Percentiles rank a stretch among this genome's conserved stretches.
These are phyloP conservation scores for Drosophila nikananu DNA, from an alignment of 1,140 invertebrate genomes.

Conservation along the genomic window DNA sequence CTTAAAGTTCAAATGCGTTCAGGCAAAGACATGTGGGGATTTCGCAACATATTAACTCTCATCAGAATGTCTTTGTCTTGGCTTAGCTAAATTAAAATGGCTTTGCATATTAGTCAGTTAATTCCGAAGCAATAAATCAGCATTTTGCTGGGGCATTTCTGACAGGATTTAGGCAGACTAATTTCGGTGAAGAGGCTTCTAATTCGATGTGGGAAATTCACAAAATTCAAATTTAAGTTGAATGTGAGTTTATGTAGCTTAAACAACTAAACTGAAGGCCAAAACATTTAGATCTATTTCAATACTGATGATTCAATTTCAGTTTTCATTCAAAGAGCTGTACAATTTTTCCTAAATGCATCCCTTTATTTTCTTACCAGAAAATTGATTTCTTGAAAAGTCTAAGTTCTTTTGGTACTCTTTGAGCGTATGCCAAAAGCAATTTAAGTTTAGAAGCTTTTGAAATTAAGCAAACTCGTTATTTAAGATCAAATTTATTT, in stretches of 20 bases:
- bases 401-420: neutral
- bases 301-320: no score
- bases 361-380: no score
- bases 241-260: neutral
- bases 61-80: conserved; percentile 3
- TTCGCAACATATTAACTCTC: conserved; percentile 2
- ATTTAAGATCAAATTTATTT: neutral
- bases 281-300: no score
- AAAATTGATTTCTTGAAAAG: neutral
- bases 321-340: neutral
- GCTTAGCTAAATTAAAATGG: conserved; percentile 37
- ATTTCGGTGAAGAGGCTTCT: neutral
- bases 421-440: neutral
- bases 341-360: neutral
- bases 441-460: neutral
- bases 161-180: conserved; percentile 18
- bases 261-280: neutral
- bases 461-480: neutral
- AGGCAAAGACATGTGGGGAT: conserved; percentile 13
- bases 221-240: neutral
- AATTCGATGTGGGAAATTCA: neutral
- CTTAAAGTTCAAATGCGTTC: conserved; percentile 28
- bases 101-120: conserved; percentile 28
- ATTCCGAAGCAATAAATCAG: conserved; percentile 45
- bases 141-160: conserved; percentile 16